These are phyloP conservation scores for Sipha maydis DNA, from an alignment of 2,888 invertebrate species.

Conservation along the genomic window DNA sequence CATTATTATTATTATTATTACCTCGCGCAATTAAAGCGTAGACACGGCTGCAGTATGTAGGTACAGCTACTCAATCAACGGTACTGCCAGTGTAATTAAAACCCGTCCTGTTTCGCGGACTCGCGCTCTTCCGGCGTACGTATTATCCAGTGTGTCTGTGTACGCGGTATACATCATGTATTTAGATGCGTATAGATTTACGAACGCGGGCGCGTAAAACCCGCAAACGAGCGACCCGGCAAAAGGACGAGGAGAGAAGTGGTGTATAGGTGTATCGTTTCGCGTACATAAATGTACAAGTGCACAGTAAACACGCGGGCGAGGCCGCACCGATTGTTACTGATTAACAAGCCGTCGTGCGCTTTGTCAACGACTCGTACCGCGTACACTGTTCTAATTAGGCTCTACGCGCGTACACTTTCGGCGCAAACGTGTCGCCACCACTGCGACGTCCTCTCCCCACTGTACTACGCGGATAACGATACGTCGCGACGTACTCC, in stretches of 20 bases:
- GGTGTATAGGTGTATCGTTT: neutral
- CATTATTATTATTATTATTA: neutral
- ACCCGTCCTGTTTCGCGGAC: conserved; percentile 29
- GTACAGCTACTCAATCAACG: conserved; percentile 36
- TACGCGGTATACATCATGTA: neutral
- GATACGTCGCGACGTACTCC: no score
- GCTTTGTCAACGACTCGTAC: conserved; percentile 17
- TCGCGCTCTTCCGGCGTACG: neutral
- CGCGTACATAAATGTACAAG: neutral
- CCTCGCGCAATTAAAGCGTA: neutral
- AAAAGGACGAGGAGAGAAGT: neutral
- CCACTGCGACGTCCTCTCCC: no score
- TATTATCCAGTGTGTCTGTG: neutral
- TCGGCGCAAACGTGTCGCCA: no score
- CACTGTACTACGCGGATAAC: no score
- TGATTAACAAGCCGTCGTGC: neutral
- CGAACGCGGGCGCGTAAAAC: neutral
- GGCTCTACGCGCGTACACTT: neutral
- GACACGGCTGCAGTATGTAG: neutral
- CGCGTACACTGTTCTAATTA: neutral
- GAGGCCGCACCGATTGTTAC: neutral
- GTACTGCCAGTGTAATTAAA: conserved; percentile 16
- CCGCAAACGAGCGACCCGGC: neutral
- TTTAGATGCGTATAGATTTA: neutral
- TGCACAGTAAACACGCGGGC: neutral